Conservation (phyloP, 1,140 invertebrate genomes). For the Arctopsyche grandis region DNA sequence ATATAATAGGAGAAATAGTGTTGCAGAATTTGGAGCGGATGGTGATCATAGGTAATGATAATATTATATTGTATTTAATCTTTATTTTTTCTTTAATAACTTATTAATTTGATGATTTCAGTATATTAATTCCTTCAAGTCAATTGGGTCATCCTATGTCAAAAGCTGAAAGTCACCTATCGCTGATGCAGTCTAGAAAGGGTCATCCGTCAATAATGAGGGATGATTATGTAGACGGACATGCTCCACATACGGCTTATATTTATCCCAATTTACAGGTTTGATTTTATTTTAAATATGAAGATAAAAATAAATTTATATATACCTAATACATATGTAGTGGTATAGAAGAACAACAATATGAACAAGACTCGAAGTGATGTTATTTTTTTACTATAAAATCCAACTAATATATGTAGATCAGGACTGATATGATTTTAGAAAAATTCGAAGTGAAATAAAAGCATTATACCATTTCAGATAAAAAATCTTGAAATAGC, state of each 20-base stretch:
- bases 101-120: conserved; percentile 50
- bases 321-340: neutral
- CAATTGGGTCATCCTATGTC: conserved; percentile 67
- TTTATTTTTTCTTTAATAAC: neutral
- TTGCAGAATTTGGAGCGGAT: conserved; percentile 72
- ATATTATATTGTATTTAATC: neutral
- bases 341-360: no score
- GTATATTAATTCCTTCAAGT: conserved; percentile 63
- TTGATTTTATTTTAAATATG: no score
- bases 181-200: conserved; percentile 64
- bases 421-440: no score
- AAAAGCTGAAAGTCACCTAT: conserved; percentile 69
- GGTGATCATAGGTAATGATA: conserved; percentile 62
- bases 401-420: no score
- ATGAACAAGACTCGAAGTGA: no score
- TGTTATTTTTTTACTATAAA: no score
- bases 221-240: conserved; percentile 65
- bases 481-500: conserved; percentile 68
- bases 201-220: conserved; percentile 63
- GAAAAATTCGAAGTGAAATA: neutral
- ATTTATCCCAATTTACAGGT: conserved; percentile 74
- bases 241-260: conserved; percentile 66
- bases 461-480: conserved; percentile 56
- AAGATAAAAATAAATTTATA: neutral
- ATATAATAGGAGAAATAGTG: conserved; percentile 71